Evolutionary conservation across 2,797 vertebrate genomes (phyloP).

Genomic region (Brotula barbata): DNA sequence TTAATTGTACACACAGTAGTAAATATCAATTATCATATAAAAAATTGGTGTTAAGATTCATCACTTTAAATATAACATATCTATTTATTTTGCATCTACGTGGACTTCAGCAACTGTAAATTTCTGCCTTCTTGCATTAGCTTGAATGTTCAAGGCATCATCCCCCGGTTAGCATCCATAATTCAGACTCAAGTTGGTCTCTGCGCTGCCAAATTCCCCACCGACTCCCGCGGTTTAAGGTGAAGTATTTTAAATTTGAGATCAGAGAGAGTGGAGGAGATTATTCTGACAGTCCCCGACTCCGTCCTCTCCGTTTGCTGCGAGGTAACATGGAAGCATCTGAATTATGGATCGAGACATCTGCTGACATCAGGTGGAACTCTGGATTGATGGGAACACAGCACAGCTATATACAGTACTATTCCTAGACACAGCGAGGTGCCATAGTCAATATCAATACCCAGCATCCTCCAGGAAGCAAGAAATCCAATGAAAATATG

Average conservation of each 20-base stretch:
- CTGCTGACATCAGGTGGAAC: constrained; percentile 34
- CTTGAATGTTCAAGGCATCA: no score
- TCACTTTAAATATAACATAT: no score
- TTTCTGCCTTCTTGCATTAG: no score
- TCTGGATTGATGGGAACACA: constrained; percentile 21
- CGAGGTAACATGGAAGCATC: constrained; percentile 17
- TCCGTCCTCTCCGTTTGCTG: constrained; percentile 3
- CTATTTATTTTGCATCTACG: no score
- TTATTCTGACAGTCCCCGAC: constrained; percentile 42
- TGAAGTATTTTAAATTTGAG: constrained; percentile 15
- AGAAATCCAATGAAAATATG: no score
- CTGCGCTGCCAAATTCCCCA: no score
- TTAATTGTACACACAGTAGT: no score
- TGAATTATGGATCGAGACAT: constrained; percentile 68
- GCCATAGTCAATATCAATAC: background rate
- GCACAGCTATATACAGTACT: constrained; percentile 8
- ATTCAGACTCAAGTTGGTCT: background rate
- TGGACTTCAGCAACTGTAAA: no score
- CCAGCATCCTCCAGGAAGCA: background rate
- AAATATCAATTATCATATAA: no score
- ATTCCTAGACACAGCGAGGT: constrained; percentile 2
- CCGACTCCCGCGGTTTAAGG: constrained; percentile 4
- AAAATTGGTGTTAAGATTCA: no score
- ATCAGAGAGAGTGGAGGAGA: constrained; percentile 30
- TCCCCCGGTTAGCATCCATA: no score